Conservation (phyloP, 1,140 invertebrate species). For the Magallana gigas region DNA sequence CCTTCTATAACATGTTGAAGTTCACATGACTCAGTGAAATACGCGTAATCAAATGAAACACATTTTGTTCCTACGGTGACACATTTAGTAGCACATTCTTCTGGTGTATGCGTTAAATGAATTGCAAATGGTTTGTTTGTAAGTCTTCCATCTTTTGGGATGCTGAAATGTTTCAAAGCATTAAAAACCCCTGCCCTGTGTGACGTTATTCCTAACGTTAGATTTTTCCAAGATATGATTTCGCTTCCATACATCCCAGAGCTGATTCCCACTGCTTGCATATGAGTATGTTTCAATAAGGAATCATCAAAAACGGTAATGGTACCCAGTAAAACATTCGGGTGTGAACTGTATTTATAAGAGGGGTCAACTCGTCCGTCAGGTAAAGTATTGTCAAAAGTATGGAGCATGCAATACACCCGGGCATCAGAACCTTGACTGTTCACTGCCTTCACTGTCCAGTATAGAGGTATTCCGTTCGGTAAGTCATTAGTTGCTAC, state of each 20-base stretch:
- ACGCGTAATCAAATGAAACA: constrained; percentile 60
- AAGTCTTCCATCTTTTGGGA: constrained; percentile 58
- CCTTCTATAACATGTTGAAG: constrained; percentile 57
- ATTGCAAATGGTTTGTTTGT: constrained; percentile 42
- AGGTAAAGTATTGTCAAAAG: constrained; percentile 63
- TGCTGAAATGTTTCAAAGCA: constrained; percentile 54
- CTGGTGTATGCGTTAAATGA: not conserved
- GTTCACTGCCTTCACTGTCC: constrained; percentile 60
- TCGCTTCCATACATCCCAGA: constrained; percentile 54
- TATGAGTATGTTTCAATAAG: constrained; percentile 27
- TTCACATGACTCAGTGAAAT: constrained; percentile 54
- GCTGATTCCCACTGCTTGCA: constrained; percentile 54
- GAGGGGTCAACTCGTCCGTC: constrained; percentile 57
- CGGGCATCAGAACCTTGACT: constrained; percentile 48
- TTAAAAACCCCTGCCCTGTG: not conserved
- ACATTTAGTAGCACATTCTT: constrained; percentile 56
- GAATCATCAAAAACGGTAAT: constrained; percentile 61
- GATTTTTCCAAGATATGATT: constrained; percentile 53
- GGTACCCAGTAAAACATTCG: constrained; percentile 53
- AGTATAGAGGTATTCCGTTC: constrained; percentile 62
- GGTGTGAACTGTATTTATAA: constrained; percentile 57
- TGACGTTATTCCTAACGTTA: constrained; percentile 43
- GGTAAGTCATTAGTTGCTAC: constrained; percentile 30
- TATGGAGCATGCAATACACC: constrained; percentile 50
- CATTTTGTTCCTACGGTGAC: constrained; percentile 51